Evolutionary conservation across 2,888 invertebrate species (phyloP).

Genomic region (Dolomedes plantarius): DNA sequence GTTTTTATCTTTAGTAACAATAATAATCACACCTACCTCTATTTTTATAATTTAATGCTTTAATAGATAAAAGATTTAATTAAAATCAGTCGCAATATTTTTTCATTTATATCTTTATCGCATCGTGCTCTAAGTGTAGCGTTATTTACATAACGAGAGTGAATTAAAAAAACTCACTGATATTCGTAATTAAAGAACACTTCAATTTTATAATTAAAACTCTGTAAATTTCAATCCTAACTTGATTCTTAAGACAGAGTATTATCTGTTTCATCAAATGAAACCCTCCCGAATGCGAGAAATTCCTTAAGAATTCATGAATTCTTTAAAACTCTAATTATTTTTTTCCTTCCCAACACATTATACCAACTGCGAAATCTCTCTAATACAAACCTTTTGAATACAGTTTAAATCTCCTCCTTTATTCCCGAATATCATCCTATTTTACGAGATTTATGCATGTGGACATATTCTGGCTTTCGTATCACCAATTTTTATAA

Average conservation of each 20-base stretch:
- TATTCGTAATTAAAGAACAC: background rate
- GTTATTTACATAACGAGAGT: too few species aligned
- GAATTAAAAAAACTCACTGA: too few species aligned
- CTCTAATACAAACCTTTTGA: conserved; percentile 1
- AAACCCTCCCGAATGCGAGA: background rate
- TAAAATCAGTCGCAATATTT: too few species aligned
- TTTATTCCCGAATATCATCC: background rate
- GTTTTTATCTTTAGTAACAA: too few species aligned
- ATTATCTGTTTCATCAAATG: background rate
- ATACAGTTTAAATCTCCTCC: background rate
- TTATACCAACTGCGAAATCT: background rate
- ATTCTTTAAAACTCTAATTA: background rate
- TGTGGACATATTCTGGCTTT: conserved; percentile 14
- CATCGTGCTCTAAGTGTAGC: too few species aligned
- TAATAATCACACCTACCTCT: too few species aligned
- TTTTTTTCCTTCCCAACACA: background rate
- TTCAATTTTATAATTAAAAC: background rate
- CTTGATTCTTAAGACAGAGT: background rate
- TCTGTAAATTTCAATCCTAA: background rate
- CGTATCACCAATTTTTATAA: conserved; percentile 9
- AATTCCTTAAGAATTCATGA: background rate
- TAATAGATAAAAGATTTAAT: too few species aligned
- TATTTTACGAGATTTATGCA: conserved; percentile 3
- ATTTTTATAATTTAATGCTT: too few species aligned
- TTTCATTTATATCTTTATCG: too few species aligned